Evolutionary conservation across 2,797 vertebrate species (phyloP).

Genomic region (Scyliorhinus canicula): DNA sequence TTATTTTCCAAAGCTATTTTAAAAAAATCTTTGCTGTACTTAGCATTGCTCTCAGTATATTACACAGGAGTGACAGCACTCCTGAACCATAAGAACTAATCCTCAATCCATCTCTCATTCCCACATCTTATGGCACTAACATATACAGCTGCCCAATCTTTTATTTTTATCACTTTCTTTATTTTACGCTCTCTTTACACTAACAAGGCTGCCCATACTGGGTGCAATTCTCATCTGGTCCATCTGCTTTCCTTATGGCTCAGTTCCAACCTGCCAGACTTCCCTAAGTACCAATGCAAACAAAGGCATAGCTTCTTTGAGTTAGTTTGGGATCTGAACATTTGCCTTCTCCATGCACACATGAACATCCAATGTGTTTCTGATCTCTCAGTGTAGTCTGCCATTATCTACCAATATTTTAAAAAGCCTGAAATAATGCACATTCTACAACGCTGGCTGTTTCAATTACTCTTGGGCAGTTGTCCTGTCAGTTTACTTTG

Average conservation of each 20-base stretch:
- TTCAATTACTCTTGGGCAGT: neutral
- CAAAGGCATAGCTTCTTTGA: neutral
- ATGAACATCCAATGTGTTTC: neutral
- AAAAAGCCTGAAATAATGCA: neutral
- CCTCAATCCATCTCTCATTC: neutral
- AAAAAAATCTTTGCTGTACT: neutral
- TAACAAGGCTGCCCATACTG: neutral
- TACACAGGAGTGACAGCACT: neutral
- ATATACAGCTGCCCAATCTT: neutral
- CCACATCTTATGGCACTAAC: neutral
- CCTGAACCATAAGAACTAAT: neutral
- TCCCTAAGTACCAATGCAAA: slow-evolving; percentile 7
- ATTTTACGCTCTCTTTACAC: neutral
- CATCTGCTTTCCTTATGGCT: slow-evolving; percentile 10
- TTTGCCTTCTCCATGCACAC: neutral
- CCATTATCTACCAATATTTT: neutral
- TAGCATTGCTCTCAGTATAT: neutral
- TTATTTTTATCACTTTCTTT: neutral
- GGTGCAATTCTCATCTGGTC: neutral
- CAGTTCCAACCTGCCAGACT: neutral
- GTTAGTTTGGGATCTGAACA: neutral
- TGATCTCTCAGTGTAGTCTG: neutral
- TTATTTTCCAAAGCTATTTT: neutral
- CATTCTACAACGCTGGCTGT: neutral
- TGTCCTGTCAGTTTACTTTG: neutral